Evolutionary conservation across 2,797 vertebrate genomes (phyloP).

Genomic region (Lophotriccus pileatus): DNA sequence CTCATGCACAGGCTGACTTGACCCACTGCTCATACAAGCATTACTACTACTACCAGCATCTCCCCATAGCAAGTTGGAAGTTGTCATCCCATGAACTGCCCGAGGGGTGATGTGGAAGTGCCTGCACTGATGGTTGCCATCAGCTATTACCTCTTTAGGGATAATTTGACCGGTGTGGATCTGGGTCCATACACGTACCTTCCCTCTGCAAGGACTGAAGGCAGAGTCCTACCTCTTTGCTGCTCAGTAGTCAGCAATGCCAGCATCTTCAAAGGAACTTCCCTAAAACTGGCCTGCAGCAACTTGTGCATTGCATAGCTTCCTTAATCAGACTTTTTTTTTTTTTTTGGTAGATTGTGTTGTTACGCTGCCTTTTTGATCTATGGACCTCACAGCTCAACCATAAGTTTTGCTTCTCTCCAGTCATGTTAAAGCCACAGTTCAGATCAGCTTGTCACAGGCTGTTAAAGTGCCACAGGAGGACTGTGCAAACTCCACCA

Average conservation of each 20-base stretch:
- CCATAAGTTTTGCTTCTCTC: background rate
- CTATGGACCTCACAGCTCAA: background rate
- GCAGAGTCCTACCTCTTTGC: background rate
- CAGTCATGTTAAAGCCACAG: background rate
- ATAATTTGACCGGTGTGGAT: fast-evolving
- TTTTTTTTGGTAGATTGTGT: background rate
- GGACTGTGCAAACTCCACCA: background rate
- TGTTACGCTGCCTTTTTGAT: background rate
- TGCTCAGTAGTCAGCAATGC: background rate
- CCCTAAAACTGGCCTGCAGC: background rate
- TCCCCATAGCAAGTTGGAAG: background rate
- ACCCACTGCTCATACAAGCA: background rate
- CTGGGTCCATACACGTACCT: background rate
- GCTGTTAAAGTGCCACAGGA: background rate
- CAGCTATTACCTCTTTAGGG: background rate
- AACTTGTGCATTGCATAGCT: background rate
- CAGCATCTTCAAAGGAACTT: background rate
- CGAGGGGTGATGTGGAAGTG: background rate
- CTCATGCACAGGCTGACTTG: background rate
- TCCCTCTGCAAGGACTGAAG: background rate
- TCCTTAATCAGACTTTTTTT: background rate
- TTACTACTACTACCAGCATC: background rate
- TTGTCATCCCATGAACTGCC: background rate
- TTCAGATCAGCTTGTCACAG: background rate
- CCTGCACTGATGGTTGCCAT: background rate